Evolutionary conservation across 1,140 invertebrate genomes (phyloP).

Genomic region (Nasonia longicornis): DNA sequence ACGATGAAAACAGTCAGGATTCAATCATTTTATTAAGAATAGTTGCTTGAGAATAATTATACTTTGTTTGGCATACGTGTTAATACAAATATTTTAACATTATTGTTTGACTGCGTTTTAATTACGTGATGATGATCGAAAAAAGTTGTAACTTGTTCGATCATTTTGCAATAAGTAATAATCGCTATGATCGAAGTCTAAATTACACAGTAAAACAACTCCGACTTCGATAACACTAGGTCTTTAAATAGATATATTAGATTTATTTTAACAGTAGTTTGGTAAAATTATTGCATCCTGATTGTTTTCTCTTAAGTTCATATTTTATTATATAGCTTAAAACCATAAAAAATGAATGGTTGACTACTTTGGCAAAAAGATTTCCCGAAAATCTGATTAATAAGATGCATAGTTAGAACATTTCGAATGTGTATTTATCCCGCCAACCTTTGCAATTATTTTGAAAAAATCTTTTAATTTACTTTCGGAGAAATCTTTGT

Average conservation of each 20-base stretch:
- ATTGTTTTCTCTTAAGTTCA: conserved; percentile 11
- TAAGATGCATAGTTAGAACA: neutral
- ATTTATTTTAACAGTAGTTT: neutral
- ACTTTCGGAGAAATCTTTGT: conserved; percentile 40
- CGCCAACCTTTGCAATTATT: neutral
- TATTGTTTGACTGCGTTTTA: neutral
- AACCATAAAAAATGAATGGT: conserved; percentile 32
- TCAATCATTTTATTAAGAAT: neutral
- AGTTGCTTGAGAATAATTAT: neutral
- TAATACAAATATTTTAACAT: neutral
- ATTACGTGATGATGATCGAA: neutral
- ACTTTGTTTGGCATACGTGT: neutral
- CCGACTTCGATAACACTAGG: no score
- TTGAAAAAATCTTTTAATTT: neutral
- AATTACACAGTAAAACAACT: no score
- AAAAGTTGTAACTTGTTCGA: neutral
- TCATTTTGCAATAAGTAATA: no score
- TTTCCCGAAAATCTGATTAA: conserved; percentile 30
- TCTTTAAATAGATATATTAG: no score
- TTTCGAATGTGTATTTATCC: neutral
- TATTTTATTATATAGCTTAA: conserved; percentile 21
- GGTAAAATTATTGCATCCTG: conserved; percentile 11
- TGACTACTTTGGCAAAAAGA: conserved; percentile 42
- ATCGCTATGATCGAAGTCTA: no score
- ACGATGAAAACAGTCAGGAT: conserved; percentile 28